Percentiles rank a stretch among this genome's conserved stretches.
Conservation (phyloP, 2,113 vertebrate genomes). For the Lycocorax pyrrhopterus region DNA sequence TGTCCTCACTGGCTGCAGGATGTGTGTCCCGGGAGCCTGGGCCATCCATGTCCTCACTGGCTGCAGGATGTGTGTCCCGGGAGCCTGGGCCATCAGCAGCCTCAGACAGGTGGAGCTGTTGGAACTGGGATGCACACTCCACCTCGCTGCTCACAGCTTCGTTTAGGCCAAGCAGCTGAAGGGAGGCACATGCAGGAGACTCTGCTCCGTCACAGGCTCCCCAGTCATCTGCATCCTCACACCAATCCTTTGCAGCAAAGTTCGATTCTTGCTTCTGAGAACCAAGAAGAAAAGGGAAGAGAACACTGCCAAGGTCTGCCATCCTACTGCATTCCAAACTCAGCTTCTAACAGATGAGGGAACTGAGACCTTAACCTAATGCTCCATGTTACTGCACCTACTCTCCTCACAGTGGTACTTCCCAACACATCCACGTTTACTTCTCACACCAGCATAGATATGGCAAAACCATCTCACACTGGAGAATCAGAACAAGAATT, state of each 20-base stretch:
- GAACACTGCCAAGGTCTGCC: not conserved
- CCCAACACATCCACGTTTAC: not conserved
- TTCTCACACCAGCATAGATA: not conserved
- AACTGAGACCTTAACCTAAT: not conserved
- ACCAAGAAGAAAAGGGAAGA: not conserved
- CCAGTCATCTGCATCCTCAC: slow-evolving; percentile 83
- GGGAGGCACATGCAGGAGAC: not conserved
- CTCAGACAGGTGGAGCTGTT: slow-evolving; percentile 63
- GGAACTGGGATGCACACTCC: slow-evolving; percentile 67
- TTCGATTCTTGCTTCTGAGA: slow-evolving; percentile 9
- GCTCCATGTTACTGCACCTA: not conserved
- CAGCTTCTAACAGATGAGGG: not conserved
- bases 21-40: not conserved
- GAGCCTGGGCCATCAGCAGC: not conserved
- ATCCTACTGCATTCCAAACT: not conserved
- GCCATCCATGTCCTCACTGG: no score
- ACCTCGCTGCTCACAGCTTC: not conserved
- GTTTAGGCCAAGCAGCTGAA: not conserved
- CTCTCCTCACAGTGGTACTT: not conserved
- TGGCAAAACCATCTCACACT: not conserved
- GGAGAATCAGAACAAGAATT: not conserved
- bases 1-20: not conserved
- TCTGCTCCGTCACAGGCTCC: slow-evolving; percentile 56
- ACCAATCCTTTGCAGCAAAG: slow-evolving; percentile 73
- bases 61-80: no score